phyloP scores from a whole-genome alignment of 2,888 invertebrate genomes.

The Erebia ligea region DNA sequence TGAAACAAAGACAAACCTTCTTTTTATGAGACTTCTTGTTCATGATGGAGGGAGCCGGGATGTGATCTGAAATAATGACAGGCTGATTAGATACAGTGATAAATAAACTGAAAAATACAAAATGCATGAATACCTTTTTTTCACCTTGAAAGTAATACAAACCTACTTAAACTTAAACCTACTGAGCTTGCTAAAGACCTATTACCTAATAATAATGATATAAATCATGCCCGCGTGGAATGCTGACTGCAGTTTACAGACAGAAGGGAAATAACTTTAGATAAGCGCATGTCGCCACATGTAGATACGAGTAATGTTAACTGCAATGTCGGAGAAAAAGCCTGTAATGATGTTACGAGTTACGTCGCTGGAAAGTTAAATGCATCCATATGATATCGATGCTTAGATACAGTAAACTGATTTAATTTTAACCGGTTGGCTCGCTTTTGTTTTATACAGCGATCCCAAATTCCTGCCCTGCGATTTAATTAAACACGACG shows the following conservation, averaged over 20 bases:
- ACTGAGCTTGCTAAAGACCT: too few relatives aligned
- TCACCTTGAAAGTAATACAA: too few relatives aligned
- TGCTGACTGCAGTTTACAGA: too few relatives aligned
- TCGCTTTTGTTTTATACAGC: slow-evolving; percentile 34
- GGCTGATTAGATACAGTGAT: neutral
- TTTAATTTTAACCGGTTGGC: slow-evolving; percentile 29
- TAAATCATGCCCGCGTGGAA: neutral
- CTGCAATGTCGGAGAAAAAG: too few relatives aligned
- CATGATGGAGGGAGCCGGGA: slow-evolving; percentile 50
- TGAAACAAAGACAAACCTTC: slow-evolving; percentile 59
- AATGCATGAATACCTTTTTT: too few relatives aligned
- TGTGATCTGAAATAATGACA: slow-evolving; percentile 60
- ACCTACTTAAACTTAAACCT: too few relatives aligned
- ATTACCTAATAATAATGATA: too few relatives aligned
- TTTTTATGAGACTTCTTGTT: slow-evolving; percentile 77
- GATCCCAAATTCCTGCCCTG: slow-evolving; percentile 35
- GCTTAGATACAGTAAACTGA: slow-evolving; percentile 9
- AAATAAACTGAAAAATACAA: too few relatives aligned
- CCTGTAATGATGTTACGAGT: too few relatives aligned
- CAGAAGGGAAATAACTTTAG: too few relatives aligned
- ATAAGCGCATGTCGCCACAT: too few relatives aligned
- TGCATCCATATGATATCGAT: neutral
- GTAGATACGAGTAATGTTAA: too few relatives aligned
- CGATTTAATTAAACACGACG: slow-evolving; percentile 54
- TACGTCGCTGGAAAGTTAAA: neutral